Percentiles rank a stretch among this genome's conserved stretches.
Conservation (phyloP, 2,113 vertebrate species). For the Etheostoma cragini region DNA sequence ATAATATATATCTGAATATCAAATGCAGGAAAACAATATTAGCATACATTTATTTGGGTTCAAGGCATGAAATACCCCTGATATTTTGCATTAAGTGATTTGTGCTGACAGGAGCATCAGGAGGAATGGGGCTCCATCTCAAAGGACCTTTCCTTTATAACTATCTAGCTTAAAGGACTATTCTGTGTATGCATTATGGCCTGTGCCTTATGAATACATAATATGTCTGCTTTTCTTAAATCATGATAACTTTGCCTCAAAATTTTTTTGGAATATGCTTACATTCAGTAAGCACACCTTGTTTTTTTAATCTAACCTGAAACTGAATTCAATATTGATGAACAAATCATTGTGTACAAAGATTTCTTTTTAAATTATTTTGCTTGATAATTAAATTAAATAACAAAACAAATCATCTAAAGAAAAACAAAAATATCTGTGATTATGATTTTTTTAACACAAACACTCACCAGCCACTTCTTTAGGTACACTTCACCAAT, state of each 20-base stretch:
- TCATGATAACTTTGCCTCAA: neutral
- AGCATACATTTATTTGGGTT: conserved; percentile 31
- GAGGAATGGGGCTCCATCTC: conserved; percentile 70
- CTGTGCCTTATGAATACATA: neutral
- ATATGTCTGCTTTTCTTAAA: neutral
- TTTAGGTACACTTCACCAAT: too few species aligned
- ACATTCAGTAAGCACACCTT: neutral
- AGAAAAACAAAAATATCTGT: neutral
- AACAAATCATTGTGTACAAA: neutral
- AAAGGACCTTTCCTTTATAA: conserved; percentile 61
- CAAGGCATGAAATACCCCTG: conserved; percentile 71
- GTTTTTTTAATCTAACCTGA: conserved; percentile 6
- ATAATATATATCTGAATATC: neutral
- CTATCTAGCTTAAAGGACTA: conserved; percentile 2
- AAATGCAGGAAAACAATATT: neutral
- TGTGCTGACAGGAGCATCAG: conserved; percentile 67
- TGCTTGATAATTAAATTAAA: neutral
- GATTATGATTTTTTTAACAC: neutral
- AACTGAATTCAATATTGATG: neutral
- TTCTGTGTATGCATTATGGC: conserved; percentile 11
- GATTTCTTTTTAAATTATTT: neutral
- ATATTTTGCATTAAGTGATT: conserved; percentile 70
- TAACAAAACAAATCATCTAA: neutral
- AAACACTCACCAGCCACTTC: too few species aligned
- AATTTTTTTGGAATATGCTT: neutral